phyloP scores from a whole-genome alignment of 1,140 invertebrate species.

The Drosophila arawakana region DNA sequence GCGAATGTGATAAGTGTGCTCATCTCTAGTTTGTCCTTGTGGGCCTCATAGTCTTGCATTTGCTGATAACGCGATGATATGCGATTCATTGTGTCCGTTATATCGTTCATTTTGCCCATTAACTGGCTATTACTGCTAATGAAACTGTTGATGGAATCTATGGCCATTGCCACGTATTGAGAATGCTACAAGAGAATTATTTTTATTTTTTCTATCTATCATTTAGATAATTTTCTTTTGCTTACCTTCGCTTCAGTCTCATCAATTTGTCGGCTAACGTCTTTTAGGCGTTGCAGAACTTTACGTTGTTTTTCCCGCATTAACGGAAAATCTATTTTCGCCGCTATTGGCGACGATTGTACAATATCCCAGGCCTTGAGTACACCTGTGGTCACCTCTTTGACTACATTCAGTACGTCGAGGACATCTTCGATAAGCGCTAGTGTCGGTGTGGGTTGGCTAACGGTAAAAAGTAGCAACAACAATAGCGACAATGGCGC shows the following conservation, averaged over 20 bases:
- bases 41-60: conserved; percentile 86
- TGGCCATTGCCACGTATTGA: conserved; percentile 73
- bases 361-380: conserved; percentile 88
- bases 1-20: conserved; percentile 89
- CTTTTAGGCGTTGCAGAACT: conserved; percentile 85
- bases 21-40: conserved; percentile 86
- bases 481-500: conserved; percentile 12
- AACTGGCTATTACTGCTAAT: conserved; percentile 84
- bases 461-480: conserved; percentile 28
- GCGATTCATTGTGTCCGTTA: conserved; percentile 86
- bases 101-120: conserved; percentile 86
- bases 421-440: conserved; percentile 86
- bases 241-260: conserved; percentile 73
- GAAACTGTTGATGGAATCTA: conserved; percentile 72
- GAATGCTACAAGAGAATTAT: conserved; percentile 53
- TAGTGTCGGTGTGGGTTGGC: conserved; percentile 55
- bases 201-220: not conserved
- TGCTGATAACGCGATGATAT: conserved; percentile 86
- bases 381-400: conserved; percentile 86
- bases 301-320: conserved; percentile 86
- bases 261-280: conserved; percentile 84
- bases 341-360: conserved; percentile 85
- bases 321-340: conserved; percentile 86
- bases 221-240: not conserved
- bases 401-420: conserved; percentile 87